Evolutionary conservation across 2,113 vertebrate genomes (phyloP), one percentile per base, ranked within the genome.

Genomic region (Sylvia atricapilla): DNA sequence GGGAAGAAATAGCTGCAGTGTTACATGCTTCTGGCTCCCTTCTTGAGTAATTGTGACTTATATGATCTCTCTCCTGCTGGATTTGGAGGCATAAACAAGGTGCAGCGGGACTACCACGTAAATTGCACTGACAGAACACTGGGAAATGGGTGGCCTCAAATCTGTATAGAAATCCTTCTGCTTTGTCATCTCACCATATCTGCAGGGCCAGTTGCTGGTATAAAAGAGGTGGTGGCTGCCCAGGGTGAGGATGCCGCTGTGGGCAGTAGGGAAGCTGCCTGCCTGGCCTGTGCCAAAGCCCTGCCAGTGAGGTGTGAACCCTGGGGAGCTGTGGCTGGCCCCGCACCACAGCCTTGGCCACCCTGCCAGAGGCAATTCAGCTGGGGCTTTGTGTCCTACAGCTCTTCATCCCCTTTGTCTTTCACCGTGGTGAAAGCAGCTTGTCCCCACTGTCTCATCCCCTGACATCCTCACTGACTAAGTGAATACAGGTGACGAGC

Each of bases 401-500:
- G 37, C 20, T 70, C n/a, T 73, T 75, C 39, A 22, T 47, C 9
- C 60, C 44, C 41, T 41, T 41, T 69, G 9, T 10, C 50, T 74
- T 27, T 39, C 23, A 11, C 3, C 1, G 0, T 16, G 56, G 35
- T 2, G 27, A 60, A 24, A 78, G 62, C 44, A 72, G 31, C 31
- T 44, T 28, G n/a, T 39, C 24, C 49, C 67, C 60, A 62, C 2
- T 56, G 13, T 68, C 37, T 52, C n/a, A 25, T 39, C 24, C 50
- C 53, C 24, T 39, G 47, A 24, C 52, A 67, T 37, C 14, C 25
- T 15, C 39, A 9, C 39, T 50, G 44, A 11, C 16, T 67, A 39
- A 2, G 39, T 11, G 35, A 6, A 4, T 10, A 2, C 0, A 2
- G 33, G 44, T 0, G 1, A 20, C 8, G 15, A 64, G 47, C 77